Conservation (phyloP, 1,140 invertebrate species). For the Lutraria rhynchaena region DNA sequence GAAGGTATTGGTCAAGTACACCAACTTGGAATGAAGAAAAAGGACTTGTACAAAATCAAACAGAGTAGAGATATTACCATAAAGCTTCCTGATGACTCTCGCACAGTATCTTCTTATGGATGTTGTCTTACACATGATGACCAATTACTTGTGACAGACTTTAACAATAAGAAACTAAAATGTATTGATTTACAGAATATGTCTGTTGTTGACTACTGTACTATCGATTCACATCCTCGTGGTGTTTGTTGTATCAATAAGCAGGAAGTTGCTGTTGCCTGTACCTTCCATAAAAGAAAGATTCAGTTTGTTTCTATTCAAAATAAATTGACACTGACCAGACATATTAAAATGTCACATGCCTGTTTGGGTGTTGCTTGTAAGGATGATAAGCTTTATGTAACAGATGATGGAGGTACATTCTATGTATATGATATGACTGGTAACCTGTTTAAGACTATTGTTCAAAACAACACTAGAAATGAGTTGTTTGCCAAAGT, state of each 20-base stretch:
- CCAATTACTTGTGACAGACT: background rate
- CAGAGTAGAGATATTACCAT: background rate
- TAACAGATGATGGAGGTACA: background rate
- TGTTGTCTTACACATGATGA: background rate
- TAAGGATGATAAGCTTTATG: background rate
- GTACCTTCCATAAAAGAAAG: background rate
- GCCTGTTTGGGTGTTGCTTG: background rate
- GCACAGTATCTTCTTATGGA: background rate
- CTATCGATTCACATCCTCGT: background rate
- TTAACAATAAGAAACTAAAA: background rate
- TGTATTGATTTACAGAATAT: background rate
- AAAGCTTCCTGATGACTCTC: background rate
- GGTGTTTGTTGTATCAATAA: background rate
- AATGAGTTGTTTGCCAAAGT: background rate
- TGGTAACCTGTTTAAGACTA: background rate
- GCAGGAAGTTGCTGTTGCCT: background rate
- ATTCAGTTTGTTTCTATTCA: background rate
- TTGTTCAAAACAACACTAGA: background rate
- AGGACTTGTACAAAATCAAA: background rate
- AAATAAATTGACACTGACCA: background rate
- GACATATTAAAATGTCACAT: background rate
- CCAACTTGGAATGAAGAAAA: background rate
- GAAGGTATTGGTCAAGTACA: background rate
- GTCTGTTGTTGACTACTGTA: background rate
- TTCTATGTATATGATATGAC: background rate